Evolutionary conservation across 2,797 vertebrate genomes (phyloP), one percentile per base, ranked within the genome.

Genomic region (Myotis findleyi): DNA sequence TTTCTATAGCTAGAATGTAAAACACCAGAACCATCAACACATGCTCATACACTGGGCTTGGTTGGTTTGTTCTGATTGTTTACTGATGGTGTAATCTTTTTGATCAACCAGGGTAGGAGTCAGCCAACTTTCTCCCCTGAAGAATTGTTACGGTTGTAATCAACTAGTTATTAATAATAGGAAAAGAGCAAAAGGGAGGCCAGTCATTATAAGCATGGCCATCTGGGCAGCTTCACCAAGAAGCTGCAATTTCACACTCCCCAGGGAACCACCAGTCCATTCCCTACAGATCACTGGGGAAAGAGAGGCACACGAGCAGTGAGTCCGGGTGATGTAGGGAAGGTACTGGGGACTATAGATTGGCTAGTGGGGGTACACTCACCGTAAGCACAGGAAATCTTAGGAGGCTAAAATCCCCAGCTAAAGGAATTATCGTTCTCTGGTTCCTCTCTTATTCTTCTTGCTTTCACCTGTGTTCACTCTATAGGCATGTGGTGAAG

Each of bases 21-120:
- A 94, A 81, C 7, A 7, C 23, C 53, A 94, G 84, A 82, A 75
- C 13, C 25, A 89, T 20, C 27, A 47, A 87, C 44, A 89, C 27
- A 92, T 69, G 82, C 72, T 91, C 44, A 84, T 18, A 66, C 12
- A 27, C 25, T 51, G n/a, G 44, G n/a, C n/a, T 85, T 21, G 33
- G 8, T 7, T 93, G n/a, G 33, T 75, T 91, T 91, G 79, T 80
- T 96, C 53, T 75, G 73, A 91, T 47, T 86, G 47, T 51, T 66
- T 82, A 68, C 7, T 88, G 36, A 88, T 53, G 4, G 16, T 59
- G 44, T 81, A 81, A 82, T 36, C 47, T 20, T 73, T 93, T 72
- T 91, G 57, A 88, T 66, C 16, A 90, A 75, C 5, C 71, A 85
- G 16, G 30, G 25, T 3, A 85, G 68, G 33, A 47, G 4, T 75